Conservation (phyloP, 1,140 invertebrate genomes). For the Pectinophora gossypiella region DNA sequence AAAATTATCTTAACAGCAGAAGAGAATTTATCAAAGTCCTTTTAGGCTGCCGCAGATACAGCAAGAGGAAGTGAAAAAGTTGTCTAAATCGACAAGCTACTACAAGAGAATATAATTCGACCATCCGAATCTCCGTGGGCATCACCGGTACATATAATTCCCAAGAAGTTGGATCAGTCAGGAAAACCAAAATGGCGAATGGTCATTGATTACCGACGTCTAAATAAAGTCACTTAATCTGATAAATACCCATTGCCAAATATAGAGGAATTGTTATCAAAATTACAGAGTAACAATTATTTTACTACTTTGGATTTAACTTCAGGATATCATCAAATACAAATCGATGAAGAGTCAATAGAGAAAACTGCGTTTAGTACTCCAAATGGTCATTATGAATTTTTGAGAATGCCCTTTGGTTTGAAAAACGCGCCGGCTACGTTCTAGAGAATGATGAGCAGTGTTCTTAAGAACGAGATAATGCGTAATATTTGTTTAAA, state of each 20-base stretch:
- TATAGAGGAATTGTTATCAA: too few relatives aligned
- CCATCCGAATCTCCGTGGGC: slow-evolving; percentile 20
- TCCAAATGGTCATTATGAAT: slow-evolving; percentile 21
- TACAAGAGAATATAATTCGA: slow-evolving; percentile 17
- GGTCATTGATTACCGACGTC: slow-evolving; percentile 22
- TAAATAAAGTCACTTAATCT: too few relatives aligned
- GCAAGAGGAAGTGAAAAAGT: slow-evolving; percentile 17
- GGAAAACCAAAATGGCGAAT: slow-evolving; percentile 23
- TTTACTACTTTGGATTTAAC: too few relatives aligned
- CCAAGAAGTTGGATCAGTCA: slow-evolving; percentile 16
- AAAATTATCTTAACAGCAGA: too few relatives aligned
- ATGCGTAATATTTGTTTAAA: slow-evolving; percentile 19
- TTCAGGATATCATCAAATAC: too few relatives aligned
- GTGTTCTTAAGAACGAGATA: too few relatives aligned
- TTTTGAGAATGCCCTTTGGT: too few relatives aligned
- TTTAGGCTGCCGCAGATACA: slow-evolving; percentile 24
- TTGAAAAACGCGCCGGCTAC: too few relatives aligned
- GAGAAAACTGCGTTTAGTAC: slow-evolving; percentile 66
- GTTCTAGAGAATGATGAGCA: background rate
- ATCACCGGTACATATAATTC: slow-evolving; percentile 23
- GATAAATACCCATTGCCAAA: too few relatives aligned
- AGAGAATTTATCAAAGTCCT: slow-evolving; percentile 10
- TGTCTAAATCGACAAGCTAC: slow-evolving; percentile 22
- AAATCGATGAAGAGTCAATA: slow-evolving; percentile 38
- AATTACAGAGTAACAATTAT: too few relatives aligned